Evolutionary conservation across 2,888 invertebrate species (phyloP).

Genomic region (Tiliacea citrago): DNA sequence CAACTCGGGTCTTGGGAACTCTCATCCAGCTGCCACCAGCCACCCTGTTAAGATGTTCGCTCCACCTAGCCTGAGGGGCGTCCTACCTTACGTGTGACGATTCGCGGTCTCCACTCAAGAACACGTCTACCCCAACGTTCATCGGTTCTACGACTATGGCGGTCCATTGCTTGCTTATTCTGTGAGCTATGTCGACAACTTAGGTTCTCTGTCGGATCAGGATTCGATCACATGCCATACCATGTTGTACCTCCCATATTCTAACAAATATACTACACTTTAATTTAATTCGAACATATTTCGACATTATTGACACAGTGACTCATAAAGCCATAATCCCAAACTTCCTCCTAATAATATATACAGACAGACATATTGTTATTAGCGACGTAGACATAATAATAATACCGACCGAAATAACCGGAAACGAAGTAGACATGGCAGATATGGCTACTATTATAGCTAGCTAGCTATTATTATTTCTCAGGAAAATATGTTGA

Average conservation of each 20-base stretch:
- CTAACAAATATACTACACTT: not conserved
- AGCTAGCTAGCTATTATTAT: not conserved
- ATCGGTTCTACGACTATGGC: no score
- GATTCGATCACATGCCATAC: no score
- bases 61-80: no score
- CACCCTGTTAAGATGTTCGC: no score
- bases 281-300: not conserved
- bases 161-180: no score
- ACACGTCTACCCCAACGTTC: no score
- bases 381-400: conserved; percentile 11
- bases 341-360: conserved; percentile 1
- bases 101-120: no score
- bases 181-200: no score
- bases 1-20: no score
- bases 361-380: conserved; percentile 5
- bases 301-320: not conserved
- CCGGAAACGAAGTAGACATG: conserved; percentile 32
- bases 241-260: not conserved
- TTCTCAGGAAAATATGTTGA: not conserved
- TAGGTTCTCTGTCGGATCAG: no score
- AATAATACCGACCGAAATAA: conserved; percentile 18
- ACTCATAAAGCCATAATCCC: not conserved
- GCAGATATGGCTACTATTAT: conserved; percentile 11
- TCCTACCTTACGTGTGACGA: no score
- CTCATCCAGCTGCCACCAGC: no score